Evolutionary conservation across 2,888 invertebrate species (phyloP).

Genomic region (Axea sp.): DNA sequence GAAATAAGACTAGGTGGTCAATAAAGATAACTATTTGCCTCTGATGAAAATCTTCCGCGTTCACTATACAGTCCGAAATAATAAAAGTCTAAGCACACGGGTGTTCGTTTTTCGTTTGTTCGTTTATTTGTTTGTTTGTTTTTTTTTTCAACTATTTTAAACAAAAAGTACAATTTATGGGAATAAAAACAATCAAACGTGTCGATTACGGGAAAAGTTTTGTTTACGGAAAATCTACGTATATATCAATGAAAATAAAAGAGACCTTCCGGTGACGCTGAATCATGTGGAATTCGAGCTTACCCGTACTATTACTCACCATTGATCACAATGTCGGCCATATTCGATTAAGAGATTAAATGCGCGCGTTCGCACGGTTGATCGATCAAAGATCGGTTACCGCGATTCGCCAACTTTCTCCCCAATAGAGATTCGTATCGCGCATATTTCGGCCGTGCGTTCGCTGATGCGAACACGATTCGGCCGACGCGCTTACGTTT

Average conservation of each 20-base stretch:
- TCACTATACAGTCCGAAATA: constrained; percentile 7
- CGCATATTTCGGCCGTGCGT: constrained; percentile 29
- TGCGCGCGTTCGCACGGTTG: constrained; percentile 63
- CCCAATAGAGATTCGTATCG: constrained; percentile 43
- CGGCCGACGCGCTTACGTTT: constrained; percentile 29
- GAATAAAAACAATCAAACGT: constrained; percentile 38
- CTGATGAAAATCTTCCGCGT: constrained; percentile 11
- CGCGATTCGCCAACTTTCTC: constrained; percentile 55
- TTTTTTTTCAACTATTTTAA: background rate
- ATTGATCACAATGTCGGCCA: constrained; percentile 51
- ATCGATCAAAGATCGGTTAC: constrained; percentile 70
- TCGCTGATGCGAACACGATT: constrained; percentile 21
- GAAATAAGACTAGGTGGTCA: background rate
- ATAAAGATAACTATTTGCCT: constrained; percentile 17
- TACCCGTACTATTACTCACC: constrained; percentile 28
- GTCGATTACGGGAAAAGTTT: constrained; percentile 11
- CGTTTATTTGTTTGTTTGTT: background rate
- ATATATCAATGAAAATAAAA: constrained; percentile 44
- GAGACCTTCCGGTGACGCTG: constrained; percentile 25
- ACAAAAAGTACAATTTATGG: too few relatives aligned
- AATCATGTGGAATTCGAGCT: constrained; percentile 35
- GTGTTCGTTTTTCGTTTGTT: background rate
- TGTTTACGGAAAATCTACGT: constrained; percentile 20
- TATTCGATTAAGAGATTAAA: constrained; percentile 62
- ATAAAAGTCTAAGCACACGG: constrained; percentile 10